These are phyloP conservation scores for Baryphthengus martii DNA, from an alignment of 2,113 vertebrate species.

Conservation along the genomic window DNA sequence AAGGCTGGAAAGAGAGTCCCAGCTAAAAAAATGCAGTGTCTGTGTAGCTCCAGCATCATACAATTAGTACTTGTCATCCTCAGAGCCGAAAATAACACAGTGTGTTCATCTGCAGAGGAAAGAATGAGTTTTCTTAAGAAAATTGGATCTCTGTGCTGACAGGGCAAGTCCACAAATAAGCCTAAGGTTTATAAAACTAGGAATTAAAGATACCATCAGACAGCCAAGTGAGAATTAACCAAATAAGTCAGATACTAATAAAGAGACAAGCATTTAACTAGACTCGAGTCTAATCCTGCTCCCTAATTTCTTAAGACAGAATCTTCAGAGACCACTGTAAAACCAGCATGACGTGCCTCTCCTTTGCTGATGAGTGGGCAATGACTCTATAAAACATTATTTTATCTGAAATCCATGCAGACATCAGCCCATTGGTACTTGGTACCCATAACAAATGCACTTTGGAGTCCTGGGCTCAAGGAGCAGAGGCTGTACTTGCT, in stretches of 20 bases:
- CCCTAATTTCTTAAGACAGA: neutral
- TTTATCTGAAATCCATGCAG: neutral
- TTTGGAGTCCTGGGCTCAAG: neutral
- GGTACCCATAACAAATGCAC: neutral
- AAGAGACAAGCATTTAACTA: neutral
- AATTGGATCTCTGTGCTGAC: neutral
- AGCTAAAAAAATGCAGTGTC: conserved; percentile 17
- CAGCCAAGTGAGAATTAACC: neutral
- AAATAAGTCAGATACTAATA: neutral
- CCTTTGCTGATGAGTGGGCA: neutral
- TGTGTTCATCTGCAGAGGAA: neutral
- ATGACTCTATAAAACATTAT: neutral
- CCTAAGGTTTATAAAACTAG: neutral
- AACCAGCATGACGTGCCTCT: neutral
- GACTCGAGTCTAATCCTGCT: neutral
- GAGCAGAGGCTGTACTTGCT: neutral
- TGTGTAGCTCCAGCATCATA: conserved; percentile 40
- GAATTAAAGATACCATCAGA: neutral
- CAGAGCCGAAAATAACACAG: conserved; percentile 6
- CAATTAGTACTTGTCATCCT: conserved; percentile 55
- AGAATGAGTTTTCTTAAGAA: neutral
- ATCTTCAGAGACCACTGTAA: neutral
- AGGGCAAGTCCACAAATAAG: neutral
- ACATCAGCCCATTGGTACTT: rapidly evolving
- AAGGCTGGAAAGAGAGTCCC: conserved; percentile 19